phyloP scores from a whole-genome alignment of 2,797 vertebrate species.

The Atherinosoma microstoma region DNA sequence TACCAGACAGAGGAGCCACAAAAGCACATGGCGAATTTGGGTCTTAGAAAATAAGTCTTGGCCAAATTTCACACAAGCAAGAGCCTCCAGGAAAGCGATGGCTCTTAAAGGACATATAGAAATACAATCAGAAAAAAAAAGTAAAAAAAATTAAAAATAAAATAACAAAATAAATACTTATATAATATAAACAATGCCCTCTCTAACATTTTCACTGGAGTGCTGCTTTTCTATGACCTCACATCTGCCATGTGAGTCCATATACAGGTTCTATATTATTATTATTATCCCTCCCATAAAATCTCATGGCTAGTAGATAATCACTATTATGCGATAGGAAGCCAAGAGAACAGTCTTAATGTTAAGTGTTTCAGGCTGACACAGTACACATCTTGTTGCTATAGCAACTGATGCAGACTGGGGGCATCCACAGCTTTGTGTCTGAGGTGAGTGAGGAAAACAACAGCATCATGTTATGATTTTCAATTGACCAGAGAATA shows the following conservation, averaged over 20 bases:
- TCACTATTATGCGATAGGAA: neutral
- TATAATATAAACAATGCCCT: slow-evolving; percentile 45
- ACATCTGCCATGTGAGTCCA: neutral
- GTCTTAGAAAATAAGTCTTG: slow-evolving; percentile 97
- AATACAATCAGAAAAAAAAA: neutral
- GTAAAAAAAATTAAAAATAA: neutral
- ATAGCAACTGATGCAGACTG: slow-evolving; percentile 58
- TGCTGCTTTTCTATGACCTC: neutral
- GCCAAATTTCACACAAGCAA: slow-evolving; percentile 95
- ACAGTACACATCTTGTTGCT: slow-evolving; percentile 39
- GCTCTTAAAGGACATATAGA: slow-evolving; percentile 79
- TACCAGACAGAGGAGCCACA: slow-evolving; percentile 97
- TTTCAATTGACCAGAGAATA: slow-evolving; percentile 22
- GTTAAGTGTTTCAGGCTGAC: slow-evolving; percentile 23
- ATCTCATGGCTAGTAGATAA: neutral
- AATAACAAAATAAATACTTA: neutral
- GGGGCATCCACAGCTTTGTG: slow-evolving; percentile 45
- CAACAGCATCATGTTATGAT: slow-evolving; percentile 28
- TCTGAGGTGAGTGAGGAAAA: slow-evolving; percentile 43
- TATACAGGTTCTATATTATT: neutral
- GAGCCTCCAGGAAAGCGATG: slow-evolving; percentile 94
- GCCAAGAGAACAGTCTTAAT: slow-evolving; percentile 17
- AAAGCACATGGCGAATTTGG: slow-evolving; percentile 89
- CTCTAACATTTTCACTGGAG: slow-evolving; percentile 45
- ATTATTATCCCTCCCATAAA: neutral